Conservation (phyloP, 2,113 vertebrate genomes). For the Pangasianodon hypophthalmus region DNA sequence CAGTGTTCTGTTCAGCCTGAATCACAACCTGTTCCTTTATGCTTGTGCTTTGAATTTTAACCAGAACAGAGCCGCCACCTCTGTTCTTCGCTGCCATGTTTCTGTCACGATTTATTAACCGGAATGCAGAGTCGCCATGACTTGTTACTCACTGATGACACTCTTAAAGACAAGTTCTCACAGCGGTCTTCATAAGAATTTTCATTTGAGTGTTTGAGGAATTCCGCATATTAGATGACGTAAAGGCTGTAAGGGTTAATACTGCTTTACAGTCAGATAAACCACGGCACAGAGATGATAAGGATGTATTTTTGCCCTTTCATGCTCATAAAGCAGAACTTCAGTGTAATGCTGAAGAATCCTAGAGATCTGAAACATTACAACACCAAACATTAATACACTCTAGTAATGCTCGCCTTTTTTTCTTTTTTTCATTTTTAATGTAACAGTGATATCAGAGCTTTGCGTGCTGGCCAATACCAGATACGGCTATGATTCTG, state of each 20-base stretch:
- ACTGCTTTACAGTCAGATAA: neutral
- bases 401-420: neutral
- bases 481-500: neutral
- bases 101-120: constrained; percentile 42
- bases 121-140: neutral
- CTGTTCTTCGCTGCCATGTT: constrained; percentile 23
- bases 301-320: neutral
- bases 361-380: neutral
- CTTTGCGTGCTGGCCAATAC: neutral
- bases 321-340: neutral
- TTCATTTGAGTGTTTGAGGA: neutral
- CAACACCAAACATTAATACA: neutral
- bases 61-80: neutral
- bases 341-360: neutral
- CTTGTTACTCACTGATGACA: constrained; percentile 17
- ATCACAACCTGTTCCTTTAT: constrained; percentile 12
- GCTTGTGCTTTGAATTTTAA: constrained; percentile 48
- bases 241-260: neutral
- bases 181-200: neutral
- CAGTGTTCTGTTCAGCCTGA: constrained; percentile 32
- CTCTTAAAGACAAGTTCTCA: neutral
- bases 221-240: neutral
- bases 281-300: neutral
- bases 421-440: neutral
- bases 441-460: neutral